Percentiles rank a stretch among this genome's conserved stretches.
These are phyloP conservation scores for Eilema depressum DNA, from an alignment of 2,888 invertebrate species.

Conservation along the genomic window DNA sequence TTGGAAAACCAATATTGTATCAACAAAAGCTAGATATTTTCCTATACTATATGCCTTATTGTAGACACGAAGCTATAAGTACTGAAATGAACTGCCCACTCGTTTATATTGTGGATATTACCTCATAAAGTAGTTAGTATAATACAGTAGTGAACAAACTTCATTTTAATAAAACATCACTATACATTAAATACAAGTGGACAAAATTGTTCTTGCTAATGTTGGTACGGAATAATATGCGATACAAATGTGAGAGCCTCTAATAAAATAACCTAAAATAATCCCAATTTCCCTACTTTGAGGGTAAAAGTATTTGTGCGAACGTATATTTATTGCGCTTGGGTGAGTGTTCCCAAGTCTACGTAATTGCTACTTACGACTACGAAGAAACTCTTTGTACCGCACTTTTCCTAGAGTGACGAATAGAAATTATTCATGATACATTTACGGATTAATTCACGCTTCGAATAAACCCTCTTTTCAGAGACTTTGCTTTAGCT, in stretches of 20 bases:
- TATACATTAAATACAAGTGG: background rate
- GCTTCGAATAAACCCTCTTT: too few species aligned
- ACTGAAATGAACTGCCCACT: background rate
- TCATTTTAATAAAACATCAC: background rate
- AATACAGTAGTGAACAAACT: background rate
- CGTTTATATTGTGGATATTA: background rate
- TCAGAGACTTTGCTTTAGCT: too few species aligned
- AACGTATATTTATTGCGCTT: conserved; percentile 1
- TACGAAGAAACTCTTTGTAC: background rate
- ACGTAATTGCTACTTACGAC: background rate
- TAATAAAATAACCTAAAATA: background rate
- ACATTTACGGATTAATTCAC: background rate
- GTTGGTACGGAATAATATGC: background rate
- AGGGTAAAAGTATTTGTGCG: background rate
- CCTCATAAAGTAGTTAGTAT: background rate
- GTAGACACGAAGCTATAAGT: background rate
- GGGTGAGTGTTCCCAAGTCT: background rate
- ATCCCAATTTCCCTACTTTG: background rate
- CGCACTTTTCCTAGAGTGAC: background rate
- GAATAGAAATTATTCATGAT: background rate
- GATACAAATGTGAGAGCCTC: background rate
- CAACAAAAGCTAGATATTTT: too few species aligned
- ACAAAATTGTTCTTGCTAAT: background rate
- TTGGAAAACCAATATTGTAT: too few species aligned
- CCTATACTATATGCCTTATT: too few species aligned